Base-by-base conservation (phyloP, 2,797 vertebrate species). In the Brachyrhaphis roseni region DNA sequence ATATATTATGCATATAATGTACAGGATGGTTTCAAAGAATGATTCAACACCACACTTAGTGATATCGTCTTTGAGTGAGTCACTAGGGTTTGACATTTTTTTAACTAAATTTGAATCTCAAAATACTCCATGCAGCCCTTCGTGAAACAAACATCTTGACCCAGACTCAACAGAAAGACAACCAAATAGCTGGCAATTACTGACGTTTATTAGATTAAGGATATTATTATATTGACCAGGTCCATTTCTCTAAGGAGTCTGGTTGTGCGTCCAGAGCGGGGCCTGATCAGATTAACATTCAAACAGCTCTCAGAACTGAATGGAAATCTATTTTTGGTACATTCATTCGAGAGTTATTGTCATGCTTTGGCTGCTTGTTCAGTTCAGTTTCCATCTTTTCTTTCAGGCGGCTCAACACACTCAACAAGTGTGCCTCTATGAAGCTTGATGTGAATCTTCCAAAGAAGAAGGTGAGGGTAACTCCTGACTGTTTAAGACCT, bases 381-480 rank as follows among this genome's bases (percentile, higher is more conserved):
- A 23, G 45, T 81, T 74, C 41, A 41, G 8, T 78, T 81, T 85
- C 87, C 12, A 85, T 87, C 28, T 74, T 93, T 79, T 83, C 34
- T 95, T 95, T 86, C 92, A 99, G 98, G 94, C 96, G 98, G 89
- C 96, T 99, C 88, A 98, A 98, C 94, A 99, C 98, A 18, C 92
- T 99, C 94, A 99, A 99, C 94, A 99, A 98, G 95, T 99, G 98
- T 91, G 98, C 98, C 93, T 99, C 98, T 92, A 98, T 99, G 98
- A 99, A 98, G 97, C 98, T 99, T 90, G 98, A 99, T 84, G 97
- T 99, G 89, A 98, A 97, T 96, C 96, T 98, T 92, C 97, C 97
- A 88, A 98, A 97, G 91, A 99, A 99, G 94, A 99, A 99, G 96
- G 98, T 98, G 97, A 95, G 97, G 91, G 34, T n/a, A 46, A 34